A percentile compares a stretch with the other conserved stretches of the same genome.
Conservation (phyloP, 2,888 invertebrate genomes). For the Temnothorax unifasciatus region DNA sequence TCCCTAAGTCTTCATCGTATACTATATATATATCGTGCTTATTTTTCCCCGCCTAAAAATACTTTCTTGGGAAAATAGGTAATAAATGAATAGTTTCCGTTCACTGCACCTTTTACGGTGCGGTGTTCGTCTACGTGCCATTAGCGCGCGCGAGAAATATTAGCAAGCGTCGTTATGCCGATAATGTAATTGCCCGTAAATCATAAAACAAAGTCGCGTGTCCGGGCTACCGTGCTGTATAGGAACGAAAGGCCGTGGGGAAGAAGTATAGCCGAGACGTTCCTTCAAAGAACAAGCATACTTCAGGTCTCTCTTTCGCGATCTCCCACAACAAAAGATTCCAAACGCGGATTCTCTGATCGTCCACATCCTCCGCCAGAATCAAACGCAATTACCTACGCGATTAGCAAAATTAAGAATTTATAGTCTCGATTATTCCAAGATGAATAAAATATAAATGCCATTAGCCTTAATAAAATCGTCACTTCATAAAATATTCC, state of each 20-base stretch:
- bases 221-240: constrained; percentile 18
- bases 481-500: constrained; percentile 3
- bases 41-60: constrained; percentile 23
- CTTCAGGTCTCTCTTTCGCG: not conserved
- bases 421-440: not conserved
- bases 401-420: not conserved
- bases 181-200: constrained; percentile 75
- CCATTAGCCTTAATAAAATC: not conserved
- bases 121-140: constrained; percentile 44
- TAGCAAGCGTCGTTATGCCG: constrained; percentile 67
- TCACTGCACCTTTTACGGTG: constrained; percentile 55
- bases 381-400: not conserved
- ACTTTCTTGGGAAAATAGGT: constrained; percentile 36
- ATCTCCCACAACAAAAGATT: not conserved
- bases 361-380: not conserved
- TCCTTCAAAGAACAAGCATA: constrained; percentile 7
- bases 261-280: constrained; percentile 7
- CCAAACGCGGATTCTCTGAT: not conserved
- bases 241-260: constrained; percentile 29
- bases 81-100: constrained; percentile 63
- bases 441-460: not conserved
- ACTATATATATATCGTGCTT: not conserved
- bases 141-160: constrained; percentile 69
- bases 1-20: not conserved
- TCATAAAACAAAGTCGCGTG: constrained; percentile 70